Conservation (phyloP, 1,140 invertebrate species). For the Odontomachus brunneus region DNA sequence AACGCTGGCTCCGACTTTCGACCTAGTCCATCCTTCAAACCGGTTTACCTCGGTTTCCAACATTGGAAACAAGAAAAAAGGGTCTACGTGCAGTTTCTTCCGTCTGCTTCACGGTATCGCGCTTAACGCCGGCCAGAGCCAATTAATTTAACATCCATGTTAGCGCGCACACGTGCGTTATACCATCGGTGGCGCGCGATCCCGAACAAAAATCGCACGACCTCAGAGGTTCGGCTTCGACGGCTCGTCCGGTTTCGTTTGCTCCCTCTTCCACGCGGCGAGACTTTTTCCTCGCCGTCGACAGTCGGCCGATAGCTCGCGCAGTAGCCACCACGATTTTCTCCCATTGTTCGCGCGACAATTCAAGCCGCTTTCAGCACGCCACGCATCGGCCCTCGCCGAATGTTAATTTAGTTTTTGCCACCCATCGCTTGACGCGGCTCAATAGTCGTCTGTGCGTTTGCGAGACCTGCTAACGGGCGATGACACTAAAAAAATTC, state of each 20-base stretch:
- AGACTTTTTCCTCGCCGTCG: slow-evolving; percentile 51
- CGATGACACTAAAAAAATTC: slow-evolving; percentile 49
- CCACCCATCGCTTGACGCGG: background rate
- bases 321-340: slow-evolving; percentile 50
- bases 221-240: slow-evolving; percentile 37
- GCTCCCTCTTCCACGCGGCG: slow-evolving; percentile 27
- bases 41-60: slow-evolving; percentile 67
- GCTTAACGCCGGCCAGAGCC: background rate
- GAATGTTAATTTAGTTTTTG: slow-evolving; percentile 16
- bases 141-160: slow-evolving; percentile 42
- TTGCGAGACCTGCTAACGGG: slow-evolving; percentile 33
- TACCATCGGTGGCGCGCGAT: slow-evolving; percentile 33
- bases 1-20: slow-evolving; percentile 32
- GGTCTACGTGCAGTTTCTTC: slow-evolving; percentile 32
- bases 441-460: background rate
- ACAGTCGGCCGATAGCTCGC: slow-evolving; percentile 61
- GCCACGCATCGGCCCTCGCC: background rate
- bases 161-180: slow-evolving; percentile 30
- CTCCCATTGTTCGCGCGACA: slow-evolving; percentile 6
- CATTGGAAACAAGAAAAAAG: slow-evolving; percentile 56
- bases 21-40: slow-evolving; percentile 61
- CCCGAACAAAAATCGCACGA: slow-evolving; percentile 35
- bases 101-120: slow-evolving; percentile 36
- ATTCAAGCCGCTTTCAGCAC: background rate
- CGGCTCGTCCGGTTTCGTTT: slow-evolving; percentile 57